A percentile compares a stretch with the other conserved stretches of the same genome.
phyloP scores from a whole-genome alignment of 2,797 vertebrate genomes.

The Centropyge bicolor region DNA sequence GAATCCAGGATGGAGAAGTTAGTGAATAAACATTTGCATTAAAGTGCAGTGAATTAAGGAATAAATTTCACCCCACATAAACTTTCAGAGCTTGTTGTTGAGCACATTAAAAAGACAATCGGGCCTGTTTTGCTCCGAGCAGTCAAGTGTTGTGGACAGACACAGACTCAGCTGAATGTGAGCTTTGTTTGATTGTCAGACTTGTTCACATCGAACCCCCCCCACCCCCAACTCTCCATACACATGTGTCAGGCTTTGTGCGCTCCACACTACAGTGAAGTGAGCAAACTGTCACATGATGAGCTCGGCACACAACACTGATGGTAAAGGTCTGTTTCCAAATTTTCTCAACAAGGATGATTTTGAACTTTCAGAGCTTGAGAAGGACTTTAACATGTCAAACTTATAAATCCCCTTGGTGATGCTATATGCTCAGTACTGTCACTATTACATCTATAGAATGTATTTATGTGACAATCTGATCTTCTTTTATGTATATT shows the following conservation, averaged over 20 bases:
- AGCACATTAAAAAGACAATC: slow-evolving; percentile 44
- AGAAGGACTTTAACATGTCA: neutral
- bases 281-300: slow-evolving; percentile 62
- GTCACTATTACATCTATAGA: neutral
- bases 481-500: neutral
- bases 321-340: neutral
- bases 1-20: neutral
- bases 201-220: slow-evolving; percentile 6
- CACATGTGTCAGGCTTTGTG: slow-evolving; percentile 50
- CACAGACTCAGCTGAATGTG: slow-evolving; percentile 47
- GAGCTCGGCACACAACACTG: slow-evolving; percentile 6
- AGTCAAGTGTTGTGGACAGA: slow-evolving; percentile 7
- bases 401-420: neutral
- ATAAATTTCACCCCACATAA: neutral
- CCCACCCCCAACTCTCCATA: neutral
- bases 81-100: neutral
- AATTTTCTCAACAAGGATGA: neutral
- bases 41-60: neutral
- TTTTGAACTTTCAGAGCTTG: neutral
- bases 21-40: neutral
- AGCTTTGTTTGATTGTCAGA: slow-evolving; percentile 58
- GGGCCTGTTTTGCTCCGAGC: neutral
- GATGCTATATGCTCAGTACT: neutral
- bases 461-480: neutral
- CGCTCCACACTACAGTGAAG: slow-evolving; percentile 56